A percentile compares a stretch with the other conserved stretches of the same genome.
Conservation (phyloP, 2,797 vertebrate species). For the Pelochelys cantorii region DNA sequence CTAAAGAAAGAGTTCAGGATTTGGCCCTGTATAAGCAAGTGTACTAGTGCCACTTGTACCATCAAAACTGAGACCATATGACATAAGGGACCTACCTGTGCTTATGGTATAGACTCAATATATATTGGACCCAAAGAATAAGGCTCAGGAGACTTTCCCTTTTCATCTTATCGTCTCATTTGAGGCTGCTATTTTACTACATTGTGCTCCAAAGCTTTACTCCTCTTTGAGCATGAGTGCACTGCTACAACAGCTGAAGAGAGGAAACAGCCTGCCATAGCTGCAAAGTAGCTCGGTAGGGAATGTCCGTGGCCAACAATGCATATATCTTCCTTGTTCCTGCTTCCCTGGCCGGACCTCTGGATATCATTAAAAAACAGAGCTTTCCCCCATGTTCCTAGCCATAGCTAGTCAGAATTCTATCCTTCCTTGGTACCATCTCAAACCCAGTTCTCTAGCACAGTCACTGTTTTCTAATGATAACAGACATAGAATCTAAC, state of each 20-base stretch:
- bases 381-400: fast-evolving
- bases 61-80: not conserved
- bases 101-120: not conserved
- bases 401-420: not conserved
- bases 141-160: fast-evolving
- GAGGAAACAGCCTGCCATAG: not conserved
- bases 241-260: not conserved
- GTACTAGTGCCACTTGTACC: not conserved
- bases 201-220: not conserved
- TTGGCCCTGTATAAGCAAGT: not conserved
- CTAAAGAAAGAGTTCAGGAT: not conserved
- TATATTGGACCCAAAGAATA: not conserved
- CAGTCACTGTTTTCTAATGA: not conserved
- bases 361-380: not conserved
- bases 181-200: not conserved
- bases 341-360: not conserved
- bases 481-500: not conserved
- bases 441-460: not conserved
- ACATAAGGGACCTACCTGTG: not conserved
- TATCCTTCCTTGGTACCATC: not conserved
- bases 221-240: fast-evolving
- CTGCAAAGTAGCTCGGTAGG: not conserved
- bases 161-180: not conserved
- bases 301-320: not conserved
- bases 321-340: not conserved